Conservation (phyloP, 2,888 invertebrate genomes). For the Leptopilina syphax region DNA sequence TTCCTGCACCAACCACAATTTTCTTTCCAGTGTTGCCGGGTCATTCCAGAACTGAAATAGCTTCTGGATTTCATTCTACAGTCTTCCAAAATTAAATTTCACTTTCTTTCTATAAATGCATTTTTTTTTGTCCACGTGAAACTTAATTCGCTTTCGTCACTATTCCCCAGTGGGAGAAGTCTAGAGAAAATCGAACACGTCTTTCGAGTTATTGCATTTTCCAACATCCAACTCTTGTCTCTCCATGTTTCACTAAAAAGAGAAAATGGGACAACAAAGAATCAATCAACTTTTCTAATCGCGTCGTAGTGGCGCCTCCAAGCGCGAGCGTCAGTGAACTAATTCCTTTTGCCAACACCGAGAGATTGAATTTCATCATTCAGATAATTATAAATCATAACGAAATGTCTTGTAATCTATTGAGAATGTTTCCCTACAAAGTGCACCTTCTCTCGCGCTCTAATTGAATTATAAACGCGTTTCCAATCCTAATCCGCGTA, state of each 20-base stretch:
- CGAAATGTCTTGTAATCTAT: conserved; percentile 65
- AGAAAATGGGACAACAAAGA: too few species aligned
- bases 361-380: too few species aligned
- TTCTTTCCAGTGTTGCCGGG: conserved; percentile 14
- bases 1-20: conserved; percentile 8
- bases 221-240: neutral
- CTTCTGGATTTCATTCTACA: conserved; percentile 16
- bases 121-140: neutral
- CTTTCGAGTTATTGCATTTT: conserved; percentile 19
- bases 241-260: neutral
- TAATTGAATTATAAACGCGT: conserved; percentile 72
- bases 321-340: too few species aligned
- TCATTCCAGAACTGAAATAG: conserved; percentile 26
- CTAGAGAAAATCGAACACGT: conserved; percentile 23
- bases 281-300: too few species aligned
- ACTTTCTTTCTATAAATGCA: conserved; percentile 26
- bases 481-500: conserved; percentile 59
- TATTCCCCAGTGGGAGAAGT: neutral
- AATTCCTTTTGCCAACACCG: too few species aligned
- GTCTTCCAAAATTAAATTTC: conserved; percentile 25
- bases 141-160: conserved; percentile 20
- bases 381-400: conserved; percentile 43
- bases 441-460: conserved; percentile 65
- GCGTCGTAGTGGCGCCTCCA: too few species aligned
- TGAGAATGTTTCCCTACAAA: conserved; percentile 67